Evolutionary conservation across 1,140 invertebrate species (phyloP), one percentile per base, ranked within the genome.

Genomic region (Zaprionus ghesquierei): DNA sequence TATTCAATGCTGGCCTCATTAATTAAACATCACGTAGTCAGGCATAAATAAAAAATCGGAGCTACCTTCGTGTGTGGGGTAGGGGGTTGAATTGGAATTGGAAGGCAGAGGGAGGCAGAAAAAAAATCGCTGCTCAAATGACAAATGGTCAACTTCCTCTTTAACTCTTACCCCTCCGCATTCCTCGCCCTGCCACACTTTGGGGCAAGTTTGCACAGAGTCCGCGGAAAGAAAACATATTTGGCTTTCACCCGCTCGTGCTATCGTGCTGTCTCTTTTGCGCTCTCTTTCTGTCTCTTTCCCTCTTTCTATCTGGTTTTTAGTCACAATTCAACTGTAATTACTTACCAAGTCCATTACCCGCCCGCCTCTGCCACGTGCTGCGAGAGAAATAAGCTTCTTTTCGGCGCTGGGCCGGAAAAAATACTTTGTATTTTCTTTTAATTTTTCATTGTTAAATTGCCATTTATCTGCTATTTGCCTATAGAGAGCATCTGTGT

Each of bases 381-480:
- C 35, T 41, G 44, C 41, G 29, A 44, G 53, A 75, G 54, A 76
- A 68, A 77, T 85, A 81, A 85, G 81, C 77, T 77, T 64, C 79
- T 81, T 81, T 70, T 58, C 56, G 56, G 54, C 51, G 44, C 61
- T 44, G 38, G 60, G 49, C 15, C 29, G 46, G 29, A 85, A 50
- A 75, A 75, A 63, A 70, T 74, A 89, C 79, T 89, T 82, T 69
- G 76, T 82, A 84, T 89, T 87, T 82, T 79, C 84, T 77, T 89
- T 82, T 89, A 89, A 87, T 89, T 89, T 89, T 87, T 87, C 82
- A 82, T 89, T 89, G 79, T 87, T 89, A 87, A 87, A 87, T 89
- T 89, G 79, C 84, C 82, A 81, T 87, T 89, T 79, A 73, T 73
- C 64, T 73, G 70, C 22, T 69, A 69, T 73, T 73, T 74, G 71